Conservation (phyloP, 2,888 invertebrate species). For the Orthosia gracilis region DNA sequence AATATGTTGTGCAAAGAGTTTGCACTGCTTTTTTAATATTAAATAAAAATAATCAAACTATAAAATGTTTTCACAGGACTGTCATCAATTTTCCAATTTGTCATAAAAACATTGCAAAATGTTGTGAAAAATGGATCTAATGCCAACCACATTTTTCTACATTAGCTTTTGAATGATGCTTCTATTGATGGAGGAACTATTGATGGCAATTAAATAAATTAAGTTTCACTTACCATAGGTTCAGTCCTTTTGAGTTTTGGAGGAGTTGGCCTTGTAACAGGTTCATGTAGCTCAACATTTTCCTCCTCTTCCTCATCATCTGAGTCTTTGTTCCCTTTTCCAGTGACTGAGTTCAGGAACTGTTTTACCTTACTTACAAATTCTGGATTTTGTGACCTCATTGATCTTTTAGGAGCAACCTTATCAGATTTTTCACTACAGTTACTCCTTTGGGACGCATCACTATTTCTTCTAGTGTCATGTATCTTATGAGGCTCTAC, state of each 20-base stretch:
- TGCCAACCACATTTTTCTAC: neutral
- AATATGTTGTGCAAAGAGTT: slow-evolving; percentile 41
- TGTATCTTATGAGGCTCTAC: slow-evolving; percentile 79
- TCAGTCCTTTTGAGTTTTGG: slow-evolving; percentile 73
- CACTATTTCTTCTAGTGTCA: slow-evolving; percentile 79
- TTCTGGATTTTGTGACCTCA: slow-evolving; percentile 92
- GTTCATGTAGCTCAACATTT: slow-evolving; percentile 62
- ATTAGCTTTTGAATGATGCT: slow-evolving; percentile 6
- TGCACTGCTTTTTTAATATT: slow-evolving; percentile 11
- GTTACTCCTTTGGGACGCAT: slow-evolving; percentile 82
- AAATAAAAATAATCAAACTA: neutral
- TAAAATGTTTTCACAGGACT: neutral
- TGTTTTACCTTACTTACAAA: slow-evolving; percentile 92
- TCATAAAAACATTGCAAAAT: neutral
- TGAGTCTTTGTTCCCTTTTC: slow-evolving; percentile 78
- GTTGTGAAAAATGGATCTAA: slow-evolving; percentile 9
- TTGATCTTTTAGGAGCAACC: slow-evolving; percentile 84
- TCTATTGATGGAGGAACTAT: neutral
- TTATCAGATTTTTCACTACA: slow-evolving; percentile 85
- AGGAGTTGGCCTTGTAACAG: slow-evolving; percentile 60
- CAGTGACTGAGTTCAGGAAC: slow-evolving; percentile 91
- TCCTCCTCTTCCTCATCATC: slow-evolving; percentile 79
- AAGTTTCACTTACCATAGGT: slow-evolving; percentile 62
- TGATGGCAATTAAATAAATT: slow-evolving; percentile 12
- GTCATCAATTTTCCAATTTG: neutral